A percentile compares a stretch with the other conserved stretches of the same genome.
Conservation (phyloP, 2,888 invertebrate species). For the Boloria selene region DNA sequence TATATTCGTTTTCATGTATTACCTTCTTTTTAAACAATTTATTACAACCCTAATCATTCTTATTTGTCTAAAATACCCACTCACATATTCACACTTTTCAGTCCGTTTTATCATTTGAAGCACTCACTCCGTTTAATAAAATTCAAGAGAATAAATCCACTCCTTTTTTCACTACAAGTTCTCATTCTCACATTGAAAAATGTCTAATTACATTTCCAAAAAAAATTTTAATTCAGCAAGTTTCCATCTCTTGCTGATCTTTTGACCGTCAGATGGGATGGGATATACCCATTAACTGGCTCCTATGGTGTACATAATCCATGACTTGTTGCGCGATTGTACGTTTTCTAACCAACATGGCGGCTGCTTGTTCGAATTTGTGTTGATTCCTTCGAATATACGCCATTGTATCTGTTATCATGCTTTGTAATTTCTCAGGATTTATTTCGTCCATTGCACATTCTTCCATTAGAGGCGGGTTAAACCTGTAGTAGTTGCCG, state of each 20-base stretch:
- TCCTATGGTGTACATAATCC: slow-evolving; percentile 52
- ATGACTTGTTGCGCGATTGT: slow-evolving; percentile 49
- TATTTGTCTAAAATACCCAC: too few species aligned
- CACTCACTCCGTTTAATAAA: too few species aligned
- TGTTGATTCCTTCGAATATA: slow-evolving; percentile 91
- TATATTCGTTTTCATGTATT: too few species aligned
- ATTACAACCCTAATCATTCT: too few species aligned
- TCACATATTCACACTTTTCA: too few species aligned
- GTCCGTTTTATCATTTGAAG: too few species aligned
- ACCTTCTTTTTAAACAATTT: too few species aligned
- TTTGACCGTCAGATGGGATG: slow-evolving; percentile 49
- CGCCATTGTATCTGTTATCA: slow-evolving; percentile 89
- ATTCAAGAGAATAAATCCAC: too few species aligned
- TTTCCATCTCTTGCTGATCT: slow-evolving; percentile 42
- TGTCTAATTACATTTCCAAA: too few species aligned
- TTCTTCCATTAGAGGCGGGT: slow-evolving; percentile 92
- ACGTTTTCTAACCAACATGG: slow-evolving; percentile 58
- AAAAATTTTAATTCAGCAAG: slow-evolving; percentile 41
- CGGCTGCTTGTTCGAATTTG: slow-evolving; percentile 85
- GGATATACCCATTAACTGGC: slow-evolving; percentile 55
- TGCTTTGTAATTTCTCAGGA: slow-evolving; percentile 85
- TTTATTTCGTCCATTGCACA: slow-evolving; percentile 91
- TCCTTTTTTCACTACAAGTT: too few species aligned
- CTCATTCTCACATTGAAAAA: too few species aligned
- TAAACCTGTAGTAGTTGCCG: slow-evolving; percentile 91